Conservation (phyloP, 2,888 invertebrate species). For the Morpho achilles region DNA sequence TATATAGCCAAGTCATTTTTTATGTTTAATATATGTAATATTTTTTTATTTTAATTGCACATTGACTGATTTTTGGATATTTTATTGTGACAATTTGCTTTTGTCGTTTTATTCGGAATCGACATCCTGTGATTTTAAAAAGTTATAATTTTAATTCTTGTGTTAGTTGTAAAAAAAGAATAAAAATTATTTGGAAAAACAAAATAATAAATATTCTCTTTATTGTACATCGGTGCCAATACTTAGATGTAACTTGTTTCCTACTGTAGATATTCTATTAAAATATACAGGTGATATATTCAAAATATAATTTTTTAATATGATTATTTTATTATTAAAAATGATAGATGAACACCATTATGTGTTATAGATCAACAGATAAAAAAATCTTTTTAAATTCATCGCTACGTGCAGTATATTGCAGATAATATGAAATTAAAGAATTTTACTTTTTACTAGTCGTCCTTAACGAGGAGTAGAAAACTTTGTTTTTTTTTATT, state of each 20-base stretch:
- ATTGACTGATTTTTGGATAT: constrained; percentile 8
- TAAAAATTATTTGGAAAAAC: constrained; percentile 12
- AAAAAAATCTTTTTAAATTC: background rate
- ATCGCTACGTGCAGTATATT: too few species aligned
- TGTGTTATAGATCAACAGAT: too few species aligned
- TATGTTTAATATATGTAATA: background rate
- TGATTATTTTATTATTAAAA: too few species aligned
- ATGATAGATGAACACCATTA: too few species aligned
- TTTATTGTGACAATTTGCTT: constrained; percentile 3
- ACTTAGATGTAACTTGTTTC: constrained; percentile 15
- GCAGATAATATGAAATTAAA: too few species aligned
- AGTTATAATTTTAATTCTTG: constrained; percentile 4
- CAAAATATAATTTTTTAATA: background rate
- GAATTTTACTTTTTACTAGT: too few species aligned
- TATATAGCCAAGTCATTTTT: background rate
- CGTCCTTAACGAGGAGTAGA: too few species aligned
- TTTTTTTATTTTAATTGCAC: constrained; percentile 16
- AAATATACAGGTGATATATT: constrained; percentile 4
- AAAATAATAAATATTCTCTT: constrained; percentile 15
- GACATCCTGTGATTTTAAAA: constrained; percentile 12
- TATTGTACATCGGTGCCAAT: constrained; percentile 27
- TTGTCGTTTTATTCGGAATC: constrained; percentile 8
- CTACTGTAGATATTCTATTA: constrained; percentile 1
- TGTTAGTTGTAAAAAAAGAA: constrained; percentile 13
- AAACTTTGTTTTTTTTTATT: too few species aligned